phyloP scores from a whole-genome alignment of 1,140 invertebrate species.

The Bombus picipes region DNA sequence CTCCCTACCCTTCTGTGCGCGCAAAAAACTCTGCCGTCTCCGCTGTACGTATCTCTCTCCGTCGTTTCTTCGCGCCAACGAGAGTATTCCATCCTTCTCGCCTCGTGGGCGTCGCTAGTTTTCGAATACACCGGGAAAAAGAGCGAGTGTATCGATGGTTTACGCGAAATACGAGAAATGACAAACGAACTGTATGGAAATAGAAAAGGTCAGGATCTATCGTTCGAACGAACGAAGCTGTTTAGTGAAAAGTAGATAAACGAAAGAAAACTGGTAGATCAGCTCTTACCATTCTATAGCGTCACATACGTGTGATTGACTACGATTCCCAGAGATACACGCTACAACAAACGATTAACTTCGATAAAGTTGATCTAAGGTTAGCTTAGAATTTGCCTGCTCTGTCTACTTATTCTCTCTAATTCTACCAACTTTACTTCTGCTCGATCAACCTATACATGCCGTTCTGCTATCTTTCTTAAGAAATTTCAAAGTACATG shows the following conservation, averaged over 20 bases:
- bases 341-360: too few species aligned
- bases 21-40: conserved; percentile 5
- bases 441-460: not conserved
- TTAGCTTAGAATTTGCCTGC: too few species aligned
- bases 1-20: conserved; percentile 25
- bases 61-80: not conserved
- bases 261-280: not conserved
- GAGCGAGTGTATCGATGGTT: not conserved
- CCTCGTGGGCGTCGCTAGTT: not conserved
- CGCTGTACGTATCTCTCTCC: not conserved
- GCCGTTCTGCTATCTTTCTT: too few species aligned
- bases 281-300: not conserved
- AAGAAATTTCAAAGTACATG: not conserved
- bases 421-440: not conserved
- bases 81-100: not conserved
- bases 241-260: not conserved
- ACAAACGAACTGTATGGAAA: not conserved
- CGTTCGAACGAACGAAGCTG: not conserved
- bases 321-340: too few species aligned
- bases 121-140: not conserved
- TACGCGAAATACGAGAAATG: too few species aligned
- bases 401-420: too few species aligned
- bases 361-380: too few species aligned
- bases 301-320: too few species aligned
- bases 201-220: not conserved